Evolutionary conservation across 2,888 invertebrate genomes (phyloP).

Genomic region (Calameuta filiformis): DNA sequence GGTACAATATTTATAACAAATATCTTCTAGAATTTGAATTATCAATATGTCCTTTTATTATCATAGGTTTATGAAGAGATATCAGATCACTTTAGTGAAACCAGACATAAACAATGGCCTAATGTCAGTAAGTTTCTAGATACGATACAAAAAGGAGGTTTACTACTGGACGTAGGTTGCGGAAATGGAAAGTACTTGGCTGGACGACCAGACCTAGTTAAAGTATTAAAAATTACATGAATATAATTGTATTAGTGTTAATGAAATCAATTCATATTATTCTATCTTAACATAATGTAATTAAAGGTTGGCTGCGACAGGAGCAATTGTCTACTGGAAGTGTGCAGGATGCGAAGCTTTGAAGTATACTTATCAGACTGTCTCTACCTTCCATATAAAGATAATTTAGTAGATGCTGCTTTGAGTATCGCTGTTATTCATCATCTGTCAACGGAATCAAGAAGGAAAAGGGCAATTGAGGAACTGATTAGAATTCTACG

Average conservation of each 20-base stretch:
- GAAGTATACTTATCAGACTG: constrained; percentile 84
- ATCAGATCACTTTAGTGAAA: constrained; percentile 93
- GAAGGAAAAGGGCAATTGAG: constrained; percentile 78
- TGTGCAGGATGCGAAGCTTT: constrained; percentile 73
- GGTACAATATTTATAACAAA: constrained; percentile 56
- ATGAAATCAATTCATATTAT: constrained; percentile 3
- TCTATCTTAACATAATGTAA: constrained; percentile 2
- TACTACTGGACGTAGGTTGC: constrained; percentile 93
- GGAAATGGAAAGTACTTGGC: constrained; percentile 97
- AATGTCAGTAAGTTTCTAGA: constrained; percentile 84
- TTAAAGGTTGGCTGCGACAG: constrained; percentile 84
- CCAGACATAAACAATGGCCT: constrained; percentile 95
- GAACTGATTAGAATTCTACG: constrained; percentile 82
- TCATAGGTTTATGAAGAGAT: constrained; percentile 91
- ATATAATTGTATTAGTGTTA: not conserved
- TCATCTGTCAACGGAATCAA: constrained; percentile 86
- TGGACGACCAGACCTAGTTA: constrained; percentile 41
- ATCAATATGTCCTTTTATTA: constrained; percentile 9
- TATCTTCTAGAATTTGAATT: not conserved
- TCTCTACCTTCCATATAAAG: constrained; percentile 77
- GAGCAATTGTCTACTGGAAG: constrained; percentile 74
- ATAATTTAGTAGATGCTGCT: constrained; percentile 79
- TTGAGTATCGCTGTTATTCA: constrained; percentile 98
- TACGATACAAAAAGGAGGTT: constrained; percentile 73
- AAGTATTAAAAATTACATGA: constrained; percentile 33